Evolutionary conservation across 2,888 invertebrate species (phyloP).

Genomic region (Crematogaster levior): DNA sequence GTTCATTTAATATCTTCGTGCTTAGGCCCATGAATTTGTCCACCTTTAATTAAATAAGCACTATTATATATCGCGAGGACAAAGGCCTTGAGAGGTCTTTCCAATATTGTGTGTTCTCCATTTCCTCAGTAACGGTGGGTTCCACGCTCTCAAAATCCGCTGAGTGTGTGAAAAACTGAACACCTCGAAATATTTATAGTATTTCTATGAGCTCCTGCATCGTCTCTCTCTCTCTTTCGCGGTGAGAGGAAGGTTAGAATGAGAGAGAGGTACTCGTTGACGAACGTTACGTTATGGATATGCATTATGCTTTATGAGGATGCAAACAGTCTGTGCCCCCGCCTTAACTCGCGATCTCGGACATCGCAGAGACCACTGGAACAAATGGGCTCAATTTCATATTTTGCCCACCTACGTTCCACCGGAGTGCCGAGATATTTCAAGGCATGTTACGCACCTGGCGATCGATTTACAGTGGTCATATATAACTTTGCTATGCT

Average conservation of each 20-base stretch:
- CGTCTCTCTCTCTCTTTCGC: neutral
- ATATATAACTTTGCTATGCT: constrained; percentile 64
- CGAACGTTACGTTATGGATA: constrained; percentile 47
- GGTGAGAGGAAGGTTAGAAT: constrained; percentile 31
- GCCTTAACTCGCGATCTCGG: constrained; percentile 73
- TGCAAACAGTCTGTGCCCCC: constrained; percentile 76
- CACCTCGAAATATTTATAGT: constrained; percentile 85
- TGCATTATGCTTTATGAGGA: too few relatives aligned
- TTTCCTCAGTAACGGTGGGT: constrained; percentile 69
- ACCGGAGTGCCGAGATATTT: constrained; percentile 52
- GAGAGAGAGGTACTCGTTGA: constrained; percentile 46
- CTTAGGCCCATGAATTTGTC: too few relatives aligned
- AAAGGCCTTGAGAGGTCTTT: constrained; percentile 60
- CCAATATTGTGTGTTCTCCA: constrained; percentile 62
- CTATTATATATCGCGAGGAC: constrained; percentile 64
- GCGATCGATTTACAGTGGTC: constrained; percentile 74
- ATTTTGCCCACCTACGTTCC: constrained; percentile 80
- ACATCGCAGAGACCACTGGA: constrained; percentile 80
- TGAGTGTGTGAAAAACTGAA: constrained; percentile 83
- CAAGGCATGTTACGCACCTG: constrained; percentile 72
- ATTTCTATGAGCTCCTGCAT: constrained; percentile 70
- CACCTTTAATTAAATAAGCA: too few relatives aligned
- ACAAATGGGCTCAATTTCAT: constrained; percentile 84
- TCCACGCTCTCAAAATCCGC: constrained; percentile 71
- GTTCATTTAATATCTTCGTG: too few relatives aligned